Percentiles rank a stretch among this genome's conserved stretches.
Evolutionary conservation across 2,888 invertebrate species (phyloP).

Genomic region (Cacoxenus indagator): DNA sequence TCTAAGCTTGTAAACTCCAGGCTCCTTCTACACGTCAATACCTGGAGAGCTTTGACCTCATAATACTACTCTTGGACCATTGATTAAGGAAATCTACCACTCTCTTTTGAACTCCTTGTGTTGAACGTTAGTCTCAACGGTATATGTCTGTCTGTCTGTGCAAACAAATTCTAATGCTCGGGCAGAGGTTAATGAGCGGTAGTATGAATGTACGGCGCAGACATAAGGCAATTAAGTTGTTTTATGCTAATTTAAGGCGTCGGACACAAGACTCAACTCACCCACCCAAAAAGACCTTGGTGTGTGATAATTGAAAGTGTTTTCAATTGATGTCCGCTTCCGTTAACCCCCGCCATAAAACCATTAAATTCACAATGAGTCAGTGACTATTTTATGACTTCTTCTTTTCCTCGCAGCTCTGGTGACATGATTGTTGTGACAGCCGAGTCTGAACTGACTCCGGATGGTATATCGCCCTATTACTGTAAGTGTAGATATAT

Average conservation of each 20-base stretch:
- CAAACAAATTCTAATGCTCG: slow-evolving; percentile 6
- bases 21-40: too few species aligned
- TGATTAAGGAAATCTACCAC: too few species aligned
- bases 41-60: too few species aligned
- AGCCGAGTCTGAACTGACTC: slow-evolving; percentile 74
- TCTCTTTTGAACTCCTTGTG: too few species aligned
- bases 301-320: neutral
- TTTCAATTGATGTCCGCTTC: slow-evolving; percentile 10
- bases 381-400: neutral
- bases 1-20: too few species aligned
- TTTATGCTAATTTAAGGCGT: slow-evolving; percentile 15
- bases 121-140: too few species aligned
- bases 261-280: neutral
- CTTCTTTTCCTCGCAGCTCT: slow-evolving; percentile 73
- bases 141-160: neutral
- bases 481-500: slow-evolving; percentile 72
- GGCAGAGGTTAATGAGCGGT: slow-evolving; percentile 33
- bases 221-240: neutral
- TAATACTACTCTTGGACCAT: too few species aligned
- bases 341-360: slow-evolving; percentile 15
- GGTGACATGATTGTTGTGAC: slow-evolving; percentile 79
- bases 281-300: neutral
- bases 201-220: neutral
- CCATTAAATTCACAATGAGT: slow-evolving; percentile 2
- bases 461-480: slow-evolving; percentile 75